These are phyloP conservation scores for Propithecus coquereli DNA, from an alignment of 2,113 vertebrate species.

Conservation along the genomic window DNA sequence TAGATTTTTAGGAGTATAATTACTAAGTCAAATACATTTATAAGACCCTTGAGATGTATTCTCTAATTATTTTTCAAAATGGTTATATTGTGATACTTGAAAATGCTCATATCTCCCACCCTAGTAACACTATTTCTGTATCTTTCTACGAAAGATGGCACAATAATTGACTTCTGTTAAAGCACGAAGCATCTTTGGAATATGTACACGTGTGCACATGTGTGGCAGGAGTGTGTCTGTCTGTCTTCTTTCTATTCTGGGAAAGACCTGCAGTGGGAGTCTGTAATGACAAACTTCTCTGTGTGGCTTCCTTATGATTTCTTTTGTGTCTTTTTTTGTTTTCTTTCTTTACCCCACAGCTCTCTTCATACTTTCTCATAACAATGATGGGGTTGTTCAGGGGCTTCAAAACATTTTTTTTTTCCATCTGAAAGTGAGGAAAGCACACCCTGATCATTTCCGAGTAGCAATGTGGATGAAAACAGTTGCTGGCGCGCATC, in stretches of 20 bases:
- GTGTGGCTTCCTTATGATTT: not conserved
- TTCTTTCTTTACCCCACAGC: not conserved
- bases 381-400: not conserved
- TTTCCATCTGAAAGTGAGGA: not conserved
- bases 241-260: not conserved
- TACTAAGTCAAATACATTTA: not conserved
- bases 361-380: not conserved
- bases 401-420: not conserved
- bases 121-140: not conserved
- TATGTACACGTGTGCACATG: fast-evolving
- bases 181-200: not conserved
- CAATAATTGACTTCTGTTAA: too few relatives aligned
- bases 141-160: not conserved
- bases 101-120: not conserved
- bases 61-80: not conserved
- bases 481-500: not conserved
- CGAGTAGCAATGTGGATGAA: not conserved
- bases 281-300: not conserved
- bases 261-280: not conserved
- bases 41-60: not conserved
- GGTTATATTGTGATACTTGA: not conserved
- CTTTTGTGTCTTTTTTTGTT: not conserved
- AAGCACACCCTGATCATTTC: not conserved
- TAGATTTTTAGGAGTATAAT: not conserved
- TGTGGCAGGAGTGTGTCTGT: not conserved